Evolutionary conservation across 2,888 invertebrate genomes (phyloP), one percentile per base, ranked within the genome.

Genomic region (Erynnis tages): DNA sequence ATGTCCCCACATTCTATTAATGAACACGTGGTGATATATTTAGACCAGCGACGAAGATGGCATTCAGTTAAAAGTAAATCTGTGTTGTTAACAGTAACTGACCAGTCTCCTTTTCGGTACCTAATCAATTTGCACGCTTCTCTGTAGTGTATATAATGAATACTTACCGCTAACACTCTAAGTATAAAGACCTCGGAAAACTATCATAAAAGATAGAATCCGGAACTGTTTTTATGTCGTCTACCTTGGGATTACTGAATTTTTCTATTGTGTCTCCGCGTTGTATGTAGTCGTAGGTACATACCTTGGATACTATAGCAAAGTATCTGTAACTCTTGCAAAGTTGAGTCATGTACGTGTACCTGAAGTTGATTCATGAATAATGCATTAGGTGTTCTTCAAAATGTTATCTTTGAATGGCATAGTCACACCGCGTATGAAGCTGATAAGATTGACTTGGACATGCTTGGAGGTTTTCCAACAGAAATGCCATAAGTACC

Each of bases 1-100:
- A 67, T 77, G 79, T 79, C 74, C 76, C 74, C 73, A 62, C 66
- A 61, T 56, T 56, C 46, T 53, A 50, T 53, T 40, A 53, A 53
- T 54, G 60, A 69, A 69, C 84, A 85, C 86, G 86, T 86, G 87
- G 79, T 73, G 58, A 61, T 79, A 78, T 67, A 76, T 75, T 73
- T 79, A 78, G 74, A 76, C 55, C 66, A 66, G 63, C 64, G 57
- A 62, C 46, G 57, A 59, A 59, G 30, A 35, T 21, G 34, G 32
- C 11, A 19, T 37, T 41, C 47, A 48, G 27, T 40, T 35, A 17
- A 32, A 30, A 25, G 40, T 40, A 17, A 47, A 32, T 32, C 43
- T 17, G 30, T 25, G n/a, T n/a, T n/a, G n/a, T n/a, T n/a, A n/a
- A n/a, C n/a, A n/a, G n/a, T 41, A 34, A 49, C 16, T 23, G 14